Evolutionary conservation across 2,888 invertebrate species (phyloP).

Genomic region (Seladonia tumulorum): DNA sequence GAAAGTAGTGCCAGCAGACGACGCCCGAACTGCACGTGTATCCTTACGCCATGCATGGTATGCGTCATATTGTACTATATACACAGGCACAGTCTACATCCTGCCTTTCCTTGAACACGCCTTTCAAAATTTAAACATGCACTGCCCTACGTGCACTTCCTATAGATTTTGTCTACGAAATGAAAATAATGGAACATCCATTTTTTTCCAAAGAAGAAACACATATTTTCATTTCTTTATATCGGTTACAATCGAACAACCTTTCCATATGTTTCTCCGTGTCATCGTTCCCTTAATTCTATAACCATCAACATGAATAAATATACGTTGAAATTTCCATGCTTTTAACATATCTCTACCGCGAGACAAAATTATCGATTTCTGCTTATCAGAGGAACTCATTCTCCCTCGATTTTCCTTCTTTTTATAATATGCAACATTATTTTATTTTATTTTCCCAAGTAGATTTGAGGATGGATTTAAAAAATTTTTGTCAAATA

Average conservation of each 20-base stretch:
- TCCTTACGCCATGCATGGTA: conserved; percentile 68
- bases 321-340: background rate
- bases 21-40: conserved; percentile 68
- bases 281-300: no score
- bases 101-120: conserved; percentile 55
- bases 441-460: background rate
- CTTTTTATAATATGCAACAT: no score
- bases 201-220: background rate
- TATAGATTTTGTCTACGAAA: conserved; percentile 3
- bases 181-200: background rate
- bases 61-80: conserved; percentile 51
- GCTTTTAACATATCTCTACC: background rate
- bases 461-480: background rate
- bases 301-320: background rate
- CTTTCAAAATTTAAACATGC: conserved; percentile 52
- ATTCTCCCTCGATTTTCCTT: background rate
- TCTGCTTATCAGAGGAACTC: background rate
- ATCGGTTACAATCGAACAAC: background rate
- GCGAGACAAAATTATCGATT: conserved; percentile 23
- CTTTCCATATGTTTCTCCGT: background rate
- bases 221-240: background rate
- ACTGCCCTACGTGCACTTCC: background rate
- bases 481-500: background rate
- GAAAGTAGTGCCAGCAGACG: conserved; percentile 74
- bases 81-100: conserved; percentile 44